Evolutionary conservation across 30 jellyfish, hydroid and myxozoan genomes (phyloP).

Genomic region (Morbakka virulenta): DNA sequence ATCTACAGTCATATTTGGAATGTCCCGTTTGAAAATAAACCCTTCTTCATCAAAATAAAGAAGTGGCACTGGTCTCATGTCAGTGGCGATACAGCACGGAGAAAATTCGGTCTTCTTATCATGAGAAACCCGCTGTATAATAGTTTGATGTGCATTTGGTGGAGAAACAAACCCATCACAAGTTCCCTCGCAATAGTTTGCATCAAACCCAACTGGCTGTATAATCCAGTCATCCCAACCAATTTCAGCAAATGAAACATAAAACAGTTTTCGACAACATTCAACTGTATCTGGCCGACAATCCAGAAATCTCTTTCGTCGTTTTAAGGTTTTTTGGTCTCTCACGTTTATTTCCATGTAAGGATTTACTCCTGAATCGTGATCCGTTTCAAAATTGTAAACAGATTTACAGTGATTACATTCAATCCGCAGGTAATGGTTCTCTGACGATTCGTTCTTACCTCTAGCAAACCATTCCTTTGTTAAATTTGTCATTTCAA

Average conservation of each 20-base stretch:
- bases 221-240: conserved; percentile 4
- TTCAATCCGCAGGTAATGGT: neutral
- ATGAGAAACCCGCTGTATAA: neutral
- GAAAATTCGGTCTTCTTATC: neutral
- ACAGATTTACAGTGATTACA: neutral
- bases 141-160: neutral
- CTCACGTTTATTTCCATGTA: neutral
- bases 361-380: neutral
- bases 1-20: neutral
- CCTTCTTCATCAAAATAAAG: conserved; percentile 3
- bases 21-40: conserved; percentile 1
- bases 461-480: neutral
- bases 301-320: neutral
- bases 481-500: neutral
- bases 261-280: conserved; percentile 2
- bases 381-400: neutral
- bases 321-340: neutral
- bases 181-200: conserved; percentile 2
- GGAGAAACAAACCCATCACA: neutral
- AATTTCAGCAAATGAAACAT: conserved; percentile 4
- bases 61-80: neutral
- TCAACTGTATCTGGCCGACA: neutral
- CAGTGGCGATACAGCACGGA: neutral
- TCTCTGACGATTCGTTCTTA: neutral
- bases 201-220: neutral